Base-by-base conservation (phyloP, 2,888 invertebrate species). In the Crossocerus cetratus region DNA sequence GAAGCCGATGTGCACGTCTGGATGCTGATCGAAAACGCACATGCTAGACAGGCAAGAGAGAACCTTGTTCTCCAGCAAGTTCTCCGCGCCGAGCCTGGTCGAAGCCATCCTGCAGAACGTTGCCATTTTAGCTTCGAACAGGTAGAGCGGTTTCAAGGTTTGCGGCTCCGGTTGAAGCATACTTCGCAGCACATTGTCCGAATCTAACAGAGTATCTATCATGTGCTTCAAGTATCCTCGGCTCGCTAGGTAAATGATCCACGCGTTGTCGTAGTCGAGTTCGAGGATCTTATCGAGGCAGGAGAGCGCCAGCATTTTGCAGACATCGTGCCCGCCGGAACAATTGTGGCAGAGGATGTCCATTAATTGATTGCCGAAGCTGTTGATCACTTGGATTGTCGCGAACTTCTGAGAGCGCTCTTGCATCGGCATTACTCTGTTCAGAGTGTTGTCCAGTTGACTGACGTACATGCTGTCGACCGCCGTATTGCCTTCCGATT, bases 51-150 rank as follows among this genome's bases (percentile, higher is more conserved):
- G 89, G 57, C 93, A 92, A 0, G 92, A 91, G 23, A 95, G 85
- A 2, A 93, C 89, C 73, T 93, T 93, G 75, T 93, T 93, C 76
- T 93, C 93, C 4, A 95, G 83, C 0, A 95, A 85, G 62, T 93
- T 89, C 82, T 94, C 93, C 0, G 94, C 93, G 76, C 97, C 97
- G 13, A 92, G 85, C 74, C 93, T 92, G 0, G 93, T 93, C 5
- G 93, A 92, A 0, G 96, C 94, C 82, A 96, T 91, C 85, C 95
- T 93, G 63, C 94, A 92, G 18, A 97, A 91, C 78, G 96, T 92
- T 45, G 95, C 93, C 94, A 98, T 94, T 91, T 96, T 96, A 0
- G 97, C 95, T 89, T 97, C 96, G 90, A 96, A 98, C 16, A 97
- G 93, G 91, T 96, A 98, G 0, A 98, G 90, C 0, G 95, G 94